A percentile compares a stretch with the other conserved stretches of the same genome.
Evolutionary conservation across 30 jellyfish, hydroid and myxozoan species (phyloP).

Genomic region (Cassiopea xamachana): DNA sequence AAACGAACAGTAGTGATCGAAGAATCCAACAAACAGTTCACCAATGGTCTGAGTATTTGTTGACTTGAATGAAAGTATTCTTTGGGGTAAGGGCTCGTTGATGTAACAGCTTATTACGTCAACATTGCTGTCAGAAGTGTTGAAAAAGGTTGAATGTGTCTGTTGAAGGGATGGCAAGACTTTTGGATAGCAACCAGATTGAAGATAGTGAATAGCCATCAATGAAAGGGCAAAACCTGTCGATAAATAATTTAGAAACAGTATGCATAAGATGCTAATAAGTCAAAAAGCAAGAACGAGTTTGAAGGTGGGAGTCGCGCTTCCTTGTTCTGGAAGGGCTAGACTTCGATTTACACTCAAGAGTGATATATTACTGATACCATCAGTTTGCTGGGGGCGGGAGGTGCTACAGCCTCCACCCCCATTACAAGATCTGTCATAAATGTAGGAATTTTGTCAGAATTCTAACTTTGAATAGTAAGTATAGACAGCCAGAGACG

Average conservation of each 20-base stretch:
- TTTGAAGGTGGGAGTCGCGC: too few species aligned
- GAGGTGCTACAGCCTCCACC: too few species aligned
- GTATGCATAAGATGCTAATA: not conserved
- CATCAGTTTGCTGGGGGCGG: too few species aligned
- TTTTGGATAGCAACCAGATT: slow-evolving; percentile 40
- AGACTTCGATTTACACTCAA: too few species aligned
- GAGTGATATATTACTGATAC: too few species aligned
- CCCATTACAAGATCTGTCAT: too few species aligned
- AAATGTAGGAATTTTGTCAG: too few species aligned
- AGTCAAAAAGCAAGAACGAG: too few species aligned
- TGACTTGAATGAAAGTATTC: slow-evolving; percentile 15
- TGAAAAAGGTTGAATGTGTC: slow-evolving; percentile 24
- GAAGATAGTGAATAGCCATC: slow-evolving; percentile 61
- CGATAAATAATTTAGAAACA: not conserved
- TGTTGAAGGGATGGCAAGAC: slow-evolving; percentile 63
- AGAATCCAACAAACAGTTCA: slow-evolving; percentile 46
- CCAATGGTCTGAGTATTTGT: slow-evolving; percentile 40
- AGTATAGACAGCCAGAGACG: too few species aligned
- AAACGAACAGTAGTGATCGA: slow-evolving; percentile 29
- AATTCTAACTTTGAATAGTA: too few species aligned
- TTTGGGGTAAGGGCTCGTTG: slow-evolving; percentile 29
- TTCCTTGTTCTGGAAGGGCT: too few species aligned
- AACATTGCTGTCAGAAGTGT: not conserved
- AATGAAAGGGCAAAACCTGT: slow-evolving; percentile 52
- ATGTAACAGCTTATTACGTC: not conserved